Evolutionary conservation across 2,113 vertebrate genomes (phyloP), one percentile per base, ranked within the genome.

Genomic region (Copsychus sechellarum): DNA sequence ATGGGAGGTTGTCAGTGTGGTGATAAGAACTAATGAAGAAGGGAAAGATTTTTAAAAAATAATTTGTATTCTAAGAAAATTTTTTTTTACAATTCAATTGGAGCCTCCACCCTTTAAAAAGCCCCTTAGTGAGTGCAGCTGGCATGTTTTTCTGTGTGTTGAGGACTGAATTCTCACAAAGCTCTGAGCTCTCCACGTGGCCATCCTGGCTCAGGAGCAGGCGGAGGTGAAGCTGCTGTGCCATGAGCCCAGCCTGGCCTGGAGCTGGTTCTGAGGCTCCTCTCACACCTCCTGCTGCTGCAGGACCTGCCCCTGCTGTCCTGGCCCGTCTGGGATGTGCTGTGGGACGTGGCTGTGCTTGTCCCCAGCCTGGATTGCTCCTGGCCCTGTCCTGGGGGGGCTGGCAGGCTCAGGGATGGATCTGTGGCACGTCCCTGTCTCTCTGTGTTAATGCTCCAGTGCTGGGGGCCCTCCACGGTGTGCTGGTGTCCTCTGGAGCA

Each of bases 361-460:
- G 64, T 12, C 67, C 54, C 2, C 15, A 7, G 61, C 38, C 64
- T 29, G 47, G 56, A 1, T 9, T 8, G 40, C 66, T 47, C 14
- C 13, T 47, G 48, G 48, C 25, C 51, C 42, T 14, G 67, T 14
- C 25, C 33, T 21, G 56, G 5, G 12, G 56, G 56, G 8, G 1
- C 12, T 1, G 1, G 11, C 57, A 8, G 38, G 67, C 67, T 45
- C 0, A 0, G 56, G 28, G 38, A 5, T 36, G 58, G 1, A 23
- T 54, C 2, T 15, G 81, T 14, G 81, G 18, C 58, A 12, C 2
- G 0, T 47, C 51, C 36, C 85, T 12, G 16, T 12, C 72, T 23
- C 6, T 2, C 22, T 16, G 0, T 0, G 0, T 18, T 8, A 7
- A 5, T 45, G 28, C 34, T 31, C 7, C 2, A 36, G 9, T 45